These are phyloP conservation scores for Hyphantria cunea DNA, from an alignment of 1,140 invertebrate genomes.

Conservation along the genomic window DNA sequence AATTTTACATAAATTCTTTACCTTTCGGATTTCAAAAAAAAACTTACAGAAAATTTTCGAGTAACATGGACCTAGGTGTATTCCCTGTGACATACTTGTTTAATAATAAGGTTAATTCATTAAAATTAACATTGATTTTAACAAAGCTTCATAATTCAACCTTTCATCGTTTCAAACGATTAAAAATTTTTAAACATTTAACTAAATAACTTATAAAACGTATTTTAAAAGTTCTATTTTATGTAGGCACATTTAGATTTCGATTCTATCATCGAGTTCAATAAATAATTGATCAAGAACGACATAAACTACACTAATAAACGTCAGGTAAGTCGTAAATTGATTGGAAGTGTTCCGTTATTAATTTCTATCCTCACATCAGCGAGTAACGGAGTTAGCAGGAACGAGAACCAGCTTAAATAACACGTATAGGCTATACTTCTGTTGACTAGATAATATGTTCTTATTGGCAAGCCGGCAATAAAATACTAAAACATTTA, in stretches of 20 bases:
- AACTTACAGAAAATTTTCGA: no score
- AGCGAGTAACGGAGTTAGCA: background rate
- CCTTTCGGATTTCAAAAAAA: no score
- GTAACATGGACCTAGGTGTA: no score
- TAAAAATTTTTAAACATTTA: no score
- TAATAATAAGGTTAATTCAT: no score
- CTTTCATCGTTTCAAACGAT: background rate
- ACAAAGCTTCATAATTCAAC: background rate
- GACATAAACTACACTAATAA: conserved; percentile 8
- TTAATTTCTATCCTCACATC: conserved; percentile 4
- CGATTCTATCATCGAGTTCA: background rate
- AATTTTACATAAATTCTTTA: no score
- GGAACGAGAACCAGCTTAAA: background rate
- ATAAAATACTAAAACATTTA: no score
- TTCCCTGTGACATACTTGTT: no score
- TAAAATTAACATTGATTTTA: background rate
- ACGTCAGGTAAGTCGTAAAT: background rate
- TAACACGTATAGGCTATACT: background rate
- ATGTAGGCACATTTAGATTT: background rate
- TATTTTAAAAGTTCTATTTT: background rate
- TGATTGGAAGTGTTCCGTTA: conserved; percentile 10
- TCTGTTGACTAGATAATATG: no score
- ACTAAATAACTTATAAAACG: background rate
- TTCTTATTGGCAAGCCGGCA: background rate
- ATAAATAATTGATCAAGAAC: conserved; percentile 7